phyloP scores from a whole-genome alignment of 2,113 vertebrate species.

The Crypturellus undulatus region DNA sequence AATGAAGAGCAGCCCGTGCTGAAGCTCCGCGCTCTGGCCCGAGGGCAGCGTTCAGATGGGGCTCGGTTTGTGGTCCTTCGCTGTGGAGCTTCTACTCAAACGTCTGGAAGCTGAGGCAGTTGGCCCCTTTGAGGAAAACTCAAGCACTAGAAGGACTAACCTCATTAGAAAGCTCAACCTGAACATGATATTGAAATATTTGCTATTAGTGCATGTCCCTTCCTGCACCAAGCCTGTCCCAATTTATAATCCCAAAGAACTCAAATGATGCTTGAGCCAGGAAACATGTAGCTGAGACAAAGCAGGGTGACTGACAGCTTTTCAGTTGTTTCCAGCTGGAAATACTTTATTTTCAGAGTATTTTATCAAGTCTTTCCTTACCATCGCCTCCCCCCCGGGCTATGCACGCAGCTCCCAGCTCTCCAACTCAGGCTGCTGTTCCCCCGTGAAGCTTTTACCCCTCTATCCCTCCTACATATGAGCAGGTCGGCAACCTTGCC shows the following conservation, averaged over 20 bases:
- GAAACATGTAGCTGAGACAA: background rate
- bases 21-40: background rate
- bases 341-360: background rate
- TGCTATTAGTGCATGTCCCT: background rate
- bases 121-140: background rate
- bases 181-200: background rate
- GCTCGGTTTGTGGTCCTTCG: background rate
- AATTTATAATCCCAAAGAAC: background rate
- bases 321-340: background rate
- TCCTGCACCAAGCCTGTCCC: background rate
- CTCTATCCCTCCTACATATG: fast-evolving
- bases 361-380: background rate
- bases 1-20: background rate
- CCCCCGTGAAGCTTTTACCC: background rate
- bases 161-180: background rate
- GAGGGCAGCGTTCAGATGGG: too few relatives aligned
- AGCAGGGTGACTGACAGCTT: background rate
- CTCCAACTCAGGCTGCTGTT: background rate
- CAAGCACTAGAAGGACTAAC: background rate
- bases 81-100: background rate
- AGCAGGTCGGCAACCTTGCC: background rate
- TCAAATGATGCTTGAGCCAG: too few relatives aligned
- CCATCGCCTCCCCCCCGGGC: fast-evolving
- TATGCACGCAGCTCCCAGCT: background rate
- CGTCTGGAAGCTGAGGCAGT: background rate